Percentiles rank a stretch among this genome's conserved stretches.
These are phyloP conservation scores for Aphodius sticticus DNA, from an alignment of 2,888 invertebrate genomes.

Conservation along the genomic window DNA sequence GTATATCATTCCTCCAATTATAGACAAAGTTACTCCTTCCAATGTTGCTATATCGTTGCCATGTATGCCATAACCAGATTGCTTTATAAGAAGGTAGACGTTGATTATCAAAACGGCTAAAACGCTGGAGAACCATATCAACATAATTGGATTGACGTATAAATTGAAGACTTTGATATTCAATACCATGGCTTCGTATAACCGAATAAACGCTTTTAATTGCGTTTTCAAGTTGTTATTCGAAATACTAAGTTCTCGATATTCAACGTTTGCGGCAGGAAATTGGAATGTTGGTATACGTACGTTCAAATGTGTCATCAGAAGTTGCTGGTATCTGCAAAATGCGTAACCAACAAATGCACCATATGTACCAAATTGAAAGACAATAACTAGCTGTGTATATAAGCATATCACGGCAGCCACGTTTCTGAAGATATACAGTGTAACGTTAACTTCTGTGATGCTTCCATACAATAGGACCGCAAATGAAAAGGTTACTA, in stretches of 20 bases:
- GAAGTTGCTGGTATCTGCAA: neutral
- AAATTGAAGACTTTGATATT: constrained; percentile 14
- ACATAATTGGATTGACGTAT: neutral
- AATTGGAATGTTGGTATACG: constrained; percentile 15
- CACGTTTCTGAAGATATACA: neutral
- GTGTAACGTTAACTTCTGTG: neutral
- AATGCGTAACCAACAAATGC: neutral
- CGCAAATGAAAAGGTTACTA: neutral
- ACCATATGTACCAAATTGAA: constrained; percentile 6
- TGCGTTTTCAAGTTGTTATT: constrained; percentile 5
- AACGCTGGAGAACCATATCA: constrained; percentile 18
- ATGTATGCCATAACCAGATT: neutral
- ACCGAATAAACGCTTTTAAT: neutral
- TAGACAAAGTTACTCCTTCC: neutral
- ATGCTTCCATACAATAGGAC: neutral
- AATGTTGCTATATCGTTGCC: constrained; percentile 15
- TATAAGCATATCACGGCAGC: neutral
- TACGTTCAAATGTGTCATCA: constrained; percentile 5
- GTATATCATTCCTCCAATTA: neutral
- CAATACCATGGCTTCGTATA: constrained; percentile 7
- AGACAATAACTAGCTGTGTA: constrained; percentile 6
- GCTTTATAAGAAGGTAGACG: constrained; percentile 13
- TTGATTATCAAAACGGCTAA: constrained; percentile 15
- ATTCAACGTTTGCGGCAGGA: neutral
- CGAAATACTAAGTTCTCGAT: neutral